phyloP scores from a whole-genome alignment of 2,113 vertebrate species.

The Bostrychus sinensis region DNA sequence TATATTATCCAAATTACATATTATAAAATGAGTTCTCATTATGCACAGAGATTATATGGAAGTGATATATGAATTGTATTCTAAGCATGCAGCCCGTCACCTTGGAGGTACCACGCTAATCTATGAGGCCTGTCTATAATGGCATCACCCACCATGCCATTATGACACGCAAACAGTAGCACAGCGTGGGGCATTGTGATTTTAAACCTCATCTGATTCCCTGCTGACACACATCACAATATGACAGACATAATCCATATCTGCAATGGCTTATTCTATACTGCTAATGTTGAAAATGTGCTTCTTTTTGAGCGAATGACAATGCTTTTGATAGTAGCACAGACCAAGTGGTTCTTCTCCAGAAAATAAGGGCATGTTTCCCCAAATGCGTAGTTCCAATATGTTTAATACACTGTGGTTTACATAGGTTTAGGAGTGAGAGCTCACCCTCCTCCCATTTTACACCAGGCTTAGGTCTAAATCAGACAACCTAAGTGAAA shows the following conservation, averaged over 20 bases:
- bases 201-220: slow-evolving; percentile 26
- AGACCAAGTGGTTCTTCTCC: not conserved
- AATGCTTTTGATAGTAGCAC: not conserved
- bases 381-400: slow-evolving; percentile 2
- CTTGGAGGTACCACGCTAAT: not conserved
- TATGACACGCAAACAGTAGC: not conserved
- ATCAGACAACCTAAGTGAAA: slow-evolving; percentile 5
- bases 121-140: slow-evolving; percentile 1
- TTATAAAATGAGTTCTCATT: not conserved
- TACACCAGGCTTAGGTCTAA: slow-evolving; percentile 2
- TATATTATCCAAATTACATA: not conserved
- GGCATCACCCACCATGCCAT: not conserved
- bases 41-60: slow-evolving; percentile 2
- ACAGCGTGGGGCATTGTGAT: slow-evolving; percentile 8
- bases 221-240: slow-evolving; percentile 17
- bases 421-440: slow-evolving; percentile 1
- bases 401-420: slow-evolving; percentile 3
- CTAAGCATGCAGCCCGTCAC: not conserved
- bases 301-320: slow-evolving; percentile 7
- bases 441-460: not conserved
- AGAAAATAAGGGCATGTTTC: not conserved
- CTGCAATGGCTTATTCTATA: slow-evolving; percentile 10
- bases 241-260: slow-evolving; percentile 12
- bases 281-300: slow-evolving; percentile 13
- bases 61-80: slow-evolving; percentile 1